Conservation (phyloP, 2,888 invertebrate species). For the Synergus gifuensis region DNA sequence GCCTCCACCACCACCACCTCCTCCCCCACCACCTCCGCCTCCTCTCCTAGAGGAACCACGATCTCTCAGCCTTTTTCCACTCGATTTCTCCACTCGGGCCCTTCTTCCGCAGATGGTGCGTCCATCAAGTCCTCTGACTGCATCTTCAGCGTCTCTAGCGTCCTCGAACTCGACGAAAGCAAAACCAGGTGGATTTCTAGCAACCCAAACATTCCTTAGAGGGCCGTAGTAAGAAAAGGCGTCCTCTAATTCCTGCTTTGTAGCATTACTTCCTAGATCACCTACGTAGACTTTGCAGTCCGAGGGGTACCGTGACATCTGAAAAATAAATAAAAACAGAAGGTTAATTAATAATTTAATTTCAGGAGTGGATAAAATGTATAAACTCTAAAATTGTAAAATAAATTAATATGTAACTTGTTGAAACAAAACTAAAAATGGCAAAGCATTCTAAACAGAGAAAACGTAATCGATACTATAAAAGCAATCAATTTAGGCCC, state of each 20-base stretch:
- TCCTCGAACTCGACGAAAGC: constrained; percentile 97
- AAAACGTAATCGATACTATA: constrained; percentile 35
- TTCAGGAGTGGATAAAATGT: too few relatives aligned
- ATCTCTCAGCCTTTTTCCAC: constrained; percentile 85
- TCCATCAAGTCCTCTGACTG: constrained; percentile 87
- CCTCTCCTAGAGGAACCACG: constrained; percentile 81
- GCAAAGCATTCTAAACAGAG: constrained; percentile 13
- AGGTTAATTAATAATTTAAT: not conserved
- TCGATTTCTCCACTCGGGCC: constrained; percentile 95
- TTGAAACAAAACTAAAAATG: not conserved
- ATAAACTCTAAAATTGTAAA: too few relatives aligned
- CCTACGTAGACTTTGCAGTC: constrained; percentile 98
- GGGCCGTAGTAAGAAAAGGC: constrained; percentile 96
- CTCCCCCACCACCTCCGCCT: constrained; percentile 76
- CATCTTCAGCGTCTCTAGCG: constrained; percentile 94
- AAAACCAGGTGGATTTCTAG: constrained; percentile 96
- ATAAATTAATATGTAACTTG: not conserved
- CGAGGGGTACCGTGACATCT: constrained; percentile 88
- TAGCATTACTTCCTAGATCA: constrained; percentile 93
- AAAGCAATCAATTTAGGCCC: constrained; percentile 6
- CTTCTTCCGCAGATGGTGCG: constrained; percentile 92
- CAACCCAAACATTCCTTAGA: constrained; percentile 97
- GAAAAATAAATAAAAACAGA: constrained; percentile 20
- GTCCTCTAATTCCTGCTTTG: constrained; percentile 95
- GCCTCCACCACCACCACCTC: constrained; percentile 61